A percentile compares a stretch with the other conserved stretches of the same genome.
Evolutionary conservation across 2,113 vertebrate genomes (phyloP).

Genomic region (Chunga burmeisteri): DNA sequence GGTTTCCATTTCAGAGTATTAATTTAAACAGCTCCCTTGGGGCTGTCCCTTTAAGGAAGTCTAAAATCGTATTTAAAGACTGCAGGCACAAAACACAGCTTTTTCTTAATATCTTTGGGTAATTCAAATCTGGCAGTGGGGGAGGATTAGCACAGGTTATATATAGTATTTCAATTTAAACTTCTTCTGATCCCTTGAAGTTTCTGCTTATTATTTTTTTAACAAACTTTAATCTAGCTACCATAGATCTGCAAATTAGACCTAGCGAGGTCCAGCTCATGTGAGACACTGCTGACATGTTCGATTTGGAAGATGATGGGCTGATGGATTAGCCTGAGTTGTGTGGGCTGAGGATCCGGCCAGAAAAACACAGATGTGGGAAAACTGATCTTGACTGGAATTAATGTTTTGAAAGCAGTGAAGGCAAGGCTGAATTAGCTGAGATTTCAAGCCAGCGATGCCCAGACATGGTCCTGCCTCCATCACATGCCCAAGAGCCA

Average conservation of each 20-base stretch:
- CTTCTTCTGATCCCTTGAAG: background rate
- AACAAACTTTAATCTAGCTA: background rate
- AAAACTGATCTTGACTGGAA: background rate
- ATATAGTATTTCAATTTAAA: background rate
- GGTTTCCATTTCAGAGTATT: background rate
- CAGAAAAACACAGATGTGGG: background rate
- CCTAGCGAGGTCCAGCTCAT: background rate
- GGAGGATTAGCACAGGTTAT: constrained; percentile 7
- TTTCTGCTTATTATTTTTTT: background rate
- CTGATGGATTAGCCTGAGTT: background rate
- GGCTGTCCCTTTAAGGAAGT: background rate
- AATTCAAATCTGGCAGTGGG: constrained; percentile 19
- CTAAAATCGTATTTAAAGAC: background rate
- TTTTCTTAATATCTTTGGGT: background rate
- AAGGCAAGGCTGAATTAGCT: background rate
- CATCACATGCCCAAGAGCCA: background rate
- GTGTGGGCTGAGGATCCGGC: background rate
- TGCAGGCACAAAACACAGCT: background rate
- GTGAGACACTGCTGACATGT: background rate
- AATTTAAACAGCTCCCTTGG: background rate
- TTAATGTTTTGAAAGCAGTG: background rate
- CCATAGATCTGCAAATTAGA: background rate
- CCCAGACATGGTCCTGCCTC: background rate
- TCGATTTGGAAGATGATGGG: background rate
- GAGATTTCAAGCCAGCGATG: background rate